Conservation (phyloP, 2,797 vertebrate genomes). For the Bovichtus diacanthus region DNA sequence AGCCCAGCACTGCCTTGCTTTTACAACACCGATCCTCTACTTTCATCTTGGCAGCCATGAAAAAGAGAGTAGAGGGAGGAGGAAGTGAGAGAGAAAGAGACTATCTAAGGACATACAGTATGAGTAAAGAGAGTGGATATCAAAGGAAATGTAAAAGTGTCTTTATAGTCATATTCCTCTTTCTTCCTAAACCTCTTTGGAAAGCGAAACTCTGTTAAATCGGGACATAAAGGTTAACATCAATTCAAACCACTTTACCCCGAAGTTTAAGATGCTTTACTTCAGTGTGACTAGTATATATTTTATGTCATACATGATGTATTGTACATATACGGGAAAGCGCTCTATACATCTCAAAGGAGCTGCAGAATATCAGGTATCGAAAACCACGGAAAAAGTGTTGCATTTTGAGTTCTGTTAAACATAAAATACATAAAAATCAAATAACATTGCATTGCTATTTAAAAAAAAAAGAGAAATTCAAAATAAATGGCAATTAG, state of each 20-base stretch:
- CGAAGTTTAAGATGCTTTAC: conserved; percentile 7
- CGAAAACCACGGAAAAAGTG: background rate
- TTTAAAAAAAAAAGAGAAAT: background rate
- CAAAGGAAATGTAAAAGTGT: conserved; percentile 63
- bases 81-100: conserved; percentile 40
- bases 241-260: background rate
- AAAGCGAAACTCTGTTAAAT: conserved; percentile 37
- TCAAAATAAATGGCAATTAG: background rate
- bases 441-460: background rate
- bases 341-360: background rate
- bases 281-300: background rate
- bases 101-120: conserved; percentile 43
- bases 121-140: conserved; percentile 58
- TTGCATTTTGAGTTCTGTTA: background rate
- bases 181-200: conserved; percentile 40
- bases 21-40: conserved; percentile 69
- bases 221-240: conserved; percentile 21
- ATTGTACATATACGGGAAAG: background rate
- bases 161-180: conserved; percentile 55
- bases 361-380: background rate
- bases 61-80: conserved; percentile 47
- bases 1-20: conserved; percentile 60
- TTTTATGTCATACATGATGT: background rate
- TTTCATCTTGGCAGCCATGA: conserved; percentile 72
- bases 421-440: background rate